Evolutionary conservation across 2,888 invertebrate genomes (phyloP).

Genomic region (Phasia obesa): DNA sequence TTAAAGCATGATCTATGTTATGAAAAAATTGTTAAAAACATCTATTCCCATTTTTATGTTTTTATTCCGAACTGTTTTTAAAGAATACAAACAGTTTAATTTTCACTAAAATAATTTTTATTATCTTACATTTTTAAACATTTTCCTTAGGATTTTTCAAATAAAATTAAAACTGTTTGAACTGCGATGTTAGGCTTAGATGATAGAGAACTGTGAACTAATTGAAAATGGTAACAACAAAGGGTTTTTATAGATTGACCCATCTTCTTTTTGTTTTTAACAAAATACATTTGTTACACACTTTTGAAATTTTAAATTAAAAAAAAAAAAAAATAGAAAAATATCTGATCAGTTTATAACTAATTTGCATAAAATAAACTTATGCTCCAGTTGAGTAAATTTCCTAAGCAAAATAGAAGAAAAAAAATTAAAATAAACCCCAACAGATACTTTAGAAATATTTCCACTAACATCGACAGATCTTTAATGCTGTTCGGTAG

Average conservation of each 20-base stretch:
- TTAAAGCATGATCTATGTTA: too few relatives aligned
- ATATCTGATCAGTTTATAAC: constrained; percentile 52
- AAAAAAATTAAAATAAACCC: neutral
- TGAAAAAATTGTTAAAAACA: too few relatives aligned
- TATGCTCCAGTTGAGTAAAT: constrained; percentile 59
- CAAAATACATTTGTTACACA: constrained; percentile 3
- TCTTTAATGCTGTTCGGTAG: neutral
- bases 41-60: neutral
- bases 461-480: constrained; percentile 6
- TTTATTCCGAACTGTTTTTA: neutral
- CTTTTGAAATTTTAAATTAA: constrained; percentile 30
- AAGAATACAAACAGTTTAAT: neutral
- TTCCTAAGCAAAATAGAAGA: neutral
- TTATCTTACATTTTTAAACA: constrained; percentile 78
- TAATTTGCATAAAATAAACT: constrained; percentile 64
- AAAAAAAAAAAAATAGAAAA: constrained; percentile 9
- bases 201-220: constrained; percentile 59
- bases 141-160: constrained; percentile 70
- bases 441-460: too few relatives aligned
- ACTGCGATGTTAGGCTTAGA: constrained; percentile 22
- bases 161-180: neutral
- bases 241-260: constrained; percentile 57
- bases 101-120: neutral
- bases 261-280: constrained; percentile 47
- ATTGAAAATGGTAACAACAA: constrained; percentile 20